Conservation (phyloP, 2,113 vertebrate species). For the Scartelaos histophorus region DNA sequence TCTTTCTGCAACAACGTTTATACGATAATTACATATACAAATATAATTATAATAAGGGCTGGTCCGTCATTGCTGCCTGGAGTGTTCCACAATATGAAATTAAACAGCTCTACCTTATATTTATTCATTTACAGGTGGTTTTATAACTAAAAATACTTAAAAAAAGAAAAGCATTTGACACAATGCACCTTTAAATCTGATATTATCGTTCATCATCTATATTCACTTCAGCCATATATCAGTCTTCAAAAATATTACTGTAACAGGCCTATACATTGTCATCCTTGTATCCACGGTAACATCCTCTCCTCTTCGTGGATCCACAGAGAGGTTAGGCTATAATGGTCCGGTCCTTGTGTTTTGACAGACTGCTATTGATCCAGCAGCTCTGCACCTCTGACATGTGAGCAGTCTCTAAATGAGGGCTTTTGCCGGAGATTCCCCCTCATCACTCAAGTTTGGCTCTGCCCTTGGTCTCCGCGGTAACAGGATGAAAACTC, state of each 20-base stretch:
- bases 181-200: no score
- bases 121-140: no score
- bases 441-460: slow-evolving; percentile 46
- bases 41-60: no score
- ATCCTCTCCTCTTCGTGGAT: background rate
- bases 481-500: slow-evolving; percentile 51
- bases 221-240: no score
- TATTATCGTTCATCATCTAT: no score
- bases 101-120: no score
- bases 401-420: slow-evolving; percentile 47
- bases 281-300: background rate
- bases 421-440: slow-evolving; percentile 31
- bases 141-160: no score
- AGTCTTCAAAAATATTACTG: no score
- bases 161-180: no score
- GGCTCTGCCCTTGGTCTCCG: slow-evolving; percentile 49
- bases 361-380: slow-evolving; percentile 34
- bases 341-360: background rate
- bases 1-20: background rate
- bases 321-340: slow-evolving; percentile 21
- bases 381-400: slow-evolving; percentile 27
- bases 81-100: no score
- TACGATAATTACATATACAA: no score
- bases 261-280: background rate
- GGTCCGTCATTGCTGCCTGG: no score